Percentiles rank a stretch among this genome's conserved stretches.
Conservation (phyloP, 2,888 invertebrate genomes). For the Plagodis pulveraria region DNA sequence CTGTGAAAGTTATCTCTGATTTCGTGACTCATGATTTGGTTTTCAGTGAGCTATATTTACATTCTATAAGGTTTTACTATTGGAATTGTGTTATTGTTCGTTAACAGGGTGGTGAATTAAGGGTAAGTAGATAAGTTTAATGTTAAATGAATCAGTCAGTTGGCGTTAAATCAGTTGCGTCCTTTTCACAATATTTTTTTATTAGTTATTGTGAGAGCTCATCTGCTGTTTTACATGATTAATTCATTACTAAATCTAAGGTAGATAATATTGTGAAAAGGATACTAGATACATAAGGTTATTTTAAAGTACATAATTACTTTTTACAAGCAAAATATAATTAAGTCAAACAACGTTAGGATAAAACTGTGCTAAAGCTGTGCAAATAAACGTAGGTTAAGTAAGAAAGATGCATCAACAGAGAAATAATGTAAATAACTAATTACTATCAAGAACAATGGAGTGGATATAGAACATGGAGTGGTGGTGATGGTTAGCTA, state of each 20-base stretch:
- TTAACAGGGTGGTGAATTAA: background rate
- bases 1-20: conserved; percentile 23
- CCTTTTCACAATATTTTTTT: conserved; percentile 17
- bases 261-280: conserved; percentile 25
- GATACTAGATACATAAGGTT: conserved; percentile 5
- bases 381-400: conserved; percentile 57
- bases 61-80: conserved; percentile 12
- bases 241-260: background rate
- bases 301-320: conserved; percentile 28
- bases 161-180: conserved; percentile 5
- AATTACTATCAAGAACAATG: conserved; percentile 22
- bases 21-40: conserved; percentile 23
- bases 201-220: too few species aligned
- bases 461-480: conserved; percentile 9
- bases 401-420: conserved; percentile 41
- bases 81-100: conserved; percentile 7
- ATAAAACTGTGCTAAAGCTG: conserved; percentile 71
- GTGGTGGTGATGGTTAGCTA: conserved; percentile 25
- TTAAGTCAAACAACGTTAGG: conserved; percentile 44
- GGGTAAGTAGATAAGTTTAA: background rate
- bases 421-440: conserved; percentile 37
- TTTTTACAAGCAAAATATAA: conserved; percentile 54
- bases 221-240: background rate
- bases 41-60: conserved; percentile 18
- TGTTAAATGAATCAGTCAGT: conserved; percentile 6